A percentile compares a stretch with the other conserved stretches of the same genome.
phyloP scores from a whole-genome alignment of 2,888 invertebrate genomes.

The Polymixis flavicincta region DNA sequence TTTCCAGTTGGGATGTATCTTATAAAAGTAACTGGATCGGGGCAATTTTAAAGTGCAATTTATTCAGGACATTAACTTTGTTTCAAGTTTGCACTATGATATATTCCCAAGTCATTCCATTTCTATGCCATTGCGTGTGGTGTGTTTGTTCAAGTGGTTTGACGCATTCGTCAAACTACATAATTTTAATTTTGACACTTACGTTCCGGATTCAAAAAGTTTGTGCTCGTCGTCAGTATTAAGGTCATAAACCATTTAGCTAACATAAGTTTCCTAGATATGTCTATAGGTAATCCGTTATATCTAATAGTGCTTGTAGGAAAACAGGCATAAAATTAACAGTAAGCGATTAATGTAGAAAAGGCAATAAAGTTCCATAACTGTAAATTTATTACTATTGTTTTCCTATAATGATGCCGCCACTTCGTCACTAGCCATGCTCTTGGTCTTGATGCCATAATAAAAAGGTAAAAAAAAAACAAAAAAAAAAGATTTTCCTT shows the following conservation, averaged over 20 bases:
- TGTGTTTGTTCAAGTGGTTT: no score
- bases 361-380: constrained; percentile 47
- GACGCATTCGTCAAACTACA: background rate
- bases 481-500: background rate
- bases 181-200: background rate
- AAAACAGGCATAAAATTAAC: constrained; percentile 48
- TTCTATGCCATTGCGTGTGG: no score
- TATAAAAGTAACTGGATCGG: constrained; percentile 40
- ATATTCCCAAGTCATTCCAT: no score
- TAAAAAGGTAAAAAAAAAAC: fast-evolving
- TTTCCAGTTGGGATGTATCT: constrained; percentile 13
- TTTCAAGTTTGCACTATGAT: no score
- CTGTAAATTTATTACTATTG: constrained; percentile 44
- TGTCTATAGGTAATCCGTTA: constrained; percentile 33
- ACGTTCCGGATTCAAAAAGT: background rate
- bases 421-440: background rate
- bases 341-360: constrained; percentile 30
- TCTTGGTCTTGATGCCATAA: background rate
- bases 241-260: background rate
- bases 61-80: background rate
- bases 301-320: constrained; percentile 1
- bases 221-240: background rate
- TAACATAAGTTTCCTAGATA: background rate
- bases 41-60: background rate
- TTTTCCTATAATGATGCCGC: constrained; percentile 18